Base-by-base conservation (phyloP, 1,140 invertebrate species). In the Uloborus diversus region DNA sequence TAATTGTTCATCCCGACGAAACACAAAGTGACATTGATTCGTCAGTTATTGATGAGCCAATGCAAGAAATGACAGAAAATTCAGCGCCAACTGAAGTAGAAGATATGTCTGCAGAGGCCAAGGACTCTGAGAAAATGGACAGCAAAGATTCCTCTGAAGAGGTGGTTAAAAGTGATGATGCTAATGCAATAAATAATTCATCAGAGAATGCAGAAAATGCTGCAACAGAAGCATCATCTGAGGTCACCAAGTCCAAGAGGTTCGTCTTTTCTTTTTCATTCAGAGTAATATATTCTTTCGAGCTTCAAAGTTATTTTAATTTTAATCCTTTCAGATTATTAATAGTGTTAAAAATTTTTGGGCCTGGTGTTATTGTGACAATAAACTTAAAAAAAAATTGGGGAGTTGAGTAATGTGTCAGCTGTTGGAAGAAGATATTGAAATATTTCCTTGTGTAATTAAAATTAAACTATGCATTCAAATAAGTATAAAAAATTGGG, bases 1-100 rank as follows among this genome's bases (percentile, higher is more conserved):
- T 86, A 47, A 85, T 85, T 68, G 85, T 86, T 11, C 83, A 85
- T 80, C 85, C 85, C 28, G 86, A 86, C 80, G 86, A 87, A 68
- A 85, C 84, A 9, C 84, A 85, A 66, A 86, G 85, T 81, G 85
- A 87, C 37, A 82, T 87, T 0, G 86, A 87, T 79, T 65, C 62
- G 14, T 78, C 73, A 42, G 32, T 65, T 2, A 78, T 56, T 57
- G 66, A 62, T 56, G 61, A 62, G 3, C 57, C 71, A 4, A 20
- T 20, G 35, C 25, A 49, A 53, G 35, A 42, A 35, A 2, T 20
- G 30, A 66, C 42, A 20, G 49, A 56, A 70, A 51, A 70, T 32
- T 4, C 17, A 11, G 13, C 20, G 3, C 49, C 23, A 17, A 37
- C 49, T 42, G 62, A 42, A 33, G 27, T 25, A 27, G 25, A 78